These are phyloP conservation scores for Poeciliopsis turneri DNA, from an alignment of 2,797 vertebrate species.

Conservation along the genomic window DNA sequence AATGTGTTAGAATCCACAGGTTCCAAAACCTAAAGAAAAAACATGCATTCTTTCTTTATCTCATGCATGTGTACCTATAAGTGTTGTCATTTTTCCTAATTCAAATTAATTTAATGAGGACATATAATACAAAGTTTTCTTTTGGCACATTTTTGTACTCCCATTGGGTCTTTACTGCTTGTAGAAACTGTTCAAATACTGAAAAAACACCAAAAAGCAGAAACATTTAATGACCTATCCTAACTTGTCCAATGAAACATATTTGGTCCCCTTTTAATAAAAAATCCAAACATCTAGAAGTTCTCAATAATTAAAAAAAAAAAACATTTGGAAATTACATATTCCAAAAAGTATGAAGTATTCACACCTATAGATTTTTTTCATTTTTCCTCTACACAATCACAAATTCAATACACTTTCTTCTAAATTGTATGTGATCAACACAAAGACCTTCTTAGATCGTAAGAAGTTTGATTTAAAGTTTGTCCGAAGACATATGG, in stretches of 20 bases:
- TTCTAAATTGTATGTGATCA: not conserved
- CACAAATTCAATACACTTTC: not conserved
- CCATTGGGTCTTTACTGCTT: too few relatives aligned
- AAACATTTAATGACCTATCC: too few relatives aligned
- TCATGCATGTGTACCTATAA: slow-evolving; percentile 2
- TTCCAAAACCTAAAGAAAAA: slow-evolving; percentile 9
- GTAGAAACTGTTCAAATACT: too few relatives aligned
- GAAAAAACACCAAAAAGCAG: too few relatives aligned
- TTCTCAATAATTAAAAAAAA: not conserved
- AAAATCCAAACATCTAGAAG: not conserved
- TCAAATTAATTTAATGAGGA: too few relatives aligned
- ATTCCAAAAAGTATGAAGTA: not conserved
- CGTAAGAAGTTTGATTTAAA: not conserved
- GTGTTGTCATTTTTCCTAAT: slow-evolving; percentile 8
- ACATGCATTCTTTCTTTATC: not conserved
- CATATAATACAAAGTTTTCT: too few relatives aligned
- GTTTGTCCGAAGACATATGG: not conserved
- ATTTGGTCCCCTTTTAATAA: too few relatives aligned
- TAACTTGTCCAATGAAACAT: too few relatives aligned
- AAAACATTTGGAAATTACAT: not conserved
- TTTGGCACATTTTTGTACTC: too few relatives aligned
- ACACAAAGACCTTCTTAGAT: not conserved
- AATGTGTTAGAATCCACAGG: slow-evolving; percentile 2
- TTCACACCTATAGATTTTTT: not conserved
- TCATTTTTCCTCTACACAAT: not conserved